Evolutionary conservation across 2,113 vertebrate species (phyloP), one percentile per base, ranked within the genome.

Genomic region (Protobothrops mucrosquamatus): DNA sequence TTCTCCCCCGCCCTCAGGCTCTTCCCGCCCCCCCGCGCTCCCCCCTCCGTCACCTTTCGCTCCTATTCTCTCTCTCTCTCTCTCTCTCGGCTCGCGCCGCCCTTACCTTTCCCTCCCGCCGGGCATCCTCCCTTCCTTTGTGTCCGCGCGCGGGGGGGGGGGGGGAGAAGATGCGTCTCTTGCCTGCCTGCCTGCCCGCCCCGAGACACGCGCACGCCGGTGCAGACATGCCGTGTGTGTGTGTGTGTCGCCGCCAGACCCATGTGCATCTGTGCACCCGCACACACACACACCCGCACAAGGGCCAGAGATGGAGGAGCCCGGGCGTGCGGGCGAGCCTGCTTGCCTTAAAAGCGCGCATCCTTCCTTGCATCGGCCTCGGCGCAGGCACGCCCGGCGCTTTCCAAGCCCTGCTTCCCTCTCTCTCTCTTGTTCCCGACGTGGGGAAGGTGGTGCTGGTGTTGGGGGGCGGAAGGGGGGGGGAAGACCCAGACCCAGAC

Each of bases 1-100:
- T 93, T 93, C 90, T 93, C 95, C 95, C 95, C 95, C 96, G 94
- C 95, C 95, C 96, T 94, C 95, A 94, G 94, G n/a, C 93, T 94
- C 95, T 95, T 93, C 39, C 46, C 39, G 10, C 94, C 95, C 94
- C 94, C 95, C 88, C n/a, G 85, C 88, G 94, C 95, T 95, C 95
- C 91, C 92, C 95, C 95, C 94, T 94, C 94, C 93, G 93, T 94
- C 93, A 91, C 93, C 94, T 95, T 90, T 91, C 91, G 92, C 93
- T 90, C 29, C 34, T 69, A 46, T 46, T 46, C 46, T 46, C n/a
- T n/a, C n/a, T n/a, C n/a, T n/a, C n/a, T 48, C 48, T 48, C 48
- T 48, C 48, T 48, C 48, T 48, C 94, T 91, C 91, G 91, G 93
- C 89, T 93, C 52, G 94, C 90, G 56, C 1, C 91, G 43, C 93